Evolutionary conservation across 2,888 invertebrate species (phyloP).

Genomic region (Drosophila infuscata): DNA sequence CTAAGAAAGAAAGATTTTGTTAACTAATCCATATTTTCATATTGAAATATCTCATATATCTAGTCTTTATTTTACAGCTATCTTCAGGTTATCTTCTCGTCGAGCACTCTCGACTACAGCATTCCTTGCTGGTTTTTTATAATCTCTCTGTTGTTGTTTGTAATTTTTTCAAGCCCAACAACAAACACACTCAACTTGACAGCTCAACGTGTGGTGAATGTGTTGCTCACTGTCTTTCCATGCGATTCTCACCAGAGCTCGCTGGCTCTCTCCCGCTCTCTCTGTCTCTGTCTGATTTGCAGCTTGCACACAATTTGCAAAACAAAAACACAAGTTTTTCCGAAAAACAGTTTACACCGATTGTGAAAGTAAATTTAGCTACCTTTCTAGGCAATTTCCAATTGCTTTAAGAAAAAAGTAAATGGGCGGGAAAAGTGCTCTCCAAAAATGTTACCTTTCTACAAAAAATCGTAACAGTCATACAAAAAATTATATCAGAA

Average conservation of each 20-base stretch:
- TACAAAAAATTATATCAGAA: slow-evolving; percentile 23
- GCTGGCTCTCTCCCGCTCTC: background rate
- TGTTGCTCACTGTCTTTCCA: slow-evolving; percentile 33
- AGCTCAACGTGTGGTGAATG: slow-evolving; percentile 36
- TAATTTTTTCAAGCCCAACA: slow-evolving; percentile 45
- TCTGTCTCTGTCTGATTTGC: slow-evolving; percentile 35
- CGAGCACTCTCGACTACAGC: background rate
- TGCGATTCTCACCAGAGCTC: slow-evolving; percentile 47
- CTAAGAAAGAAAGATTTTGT: background rate
- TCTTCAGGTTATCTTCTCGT: background rate
- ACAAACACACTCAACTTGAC: slow-evolving; percentile 40
- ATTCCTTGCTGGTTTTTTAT: slow-evolving; percentile 25
- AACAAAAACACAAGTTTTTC: slow-evolving; percentile 3
- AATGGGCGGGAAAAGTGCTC: slow-evolving; percentile 24
- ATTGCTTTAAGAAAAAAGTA: slow-evolving; percentile 16
- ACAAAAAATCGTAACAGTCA: slow-evolving; percentile 4
- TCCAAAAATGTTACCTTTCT: slow-evolving; percentile 11
- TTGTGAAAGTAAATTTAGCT: slow-evolving; percentile 31
- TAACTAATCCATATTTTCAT: background rate
- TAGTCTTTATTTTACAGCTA: background rate
- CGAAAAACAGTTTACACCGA: slow-evolving; percentile 11
- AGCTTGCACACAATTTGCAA: slow-evolving; percentile 37
- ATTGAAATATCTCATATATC: background rate
- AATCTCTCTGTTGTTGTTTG: slow-evolving; percentile 19
- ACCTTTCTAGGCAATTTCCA: slow-evolving; percentile 39